A percentile compares a stretch with the other conserved stretches of the same genome.
Conservation (phyloP, 2,113 vertebrate species). For the Puma concolor region DNA sequence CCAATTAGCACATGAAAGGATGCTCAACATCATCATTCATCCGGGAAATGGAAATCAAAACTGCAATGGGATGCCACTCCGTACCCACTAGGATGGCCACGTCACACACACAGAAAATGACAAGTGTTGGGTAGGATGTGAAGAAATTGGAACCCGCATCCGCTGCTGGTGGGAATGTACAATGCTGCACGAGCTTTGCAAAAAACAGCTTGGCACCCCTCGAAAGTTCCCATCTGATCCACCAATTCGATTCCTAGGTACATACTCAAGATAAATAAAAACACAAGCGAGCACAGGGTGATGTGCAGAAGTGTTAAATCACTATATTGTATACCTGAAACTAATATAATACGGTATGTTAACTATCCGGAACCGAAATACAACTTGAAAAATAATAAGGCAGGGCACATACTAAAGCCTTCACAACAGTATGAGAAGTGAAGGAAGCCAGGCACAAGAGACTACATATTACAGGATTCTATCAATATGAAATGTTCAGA, state of each 20-base stretch:
- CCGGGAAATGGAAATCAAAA: slow-evolving; percentile 16
- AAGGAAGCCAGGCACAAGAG: not conserved
- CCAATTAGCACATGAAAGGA: slow-evolving; percentile 35
- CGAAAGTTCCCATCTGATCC: not conserved
- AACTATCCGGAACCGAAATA: not conserved
- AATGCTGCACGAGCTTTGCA: not conserved
- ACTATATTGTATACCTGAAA: not conserved
- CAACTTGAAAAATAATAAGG: not conserved
- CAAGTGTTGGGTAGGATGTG: not conserved
- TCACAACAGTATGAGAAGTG: not conserved
- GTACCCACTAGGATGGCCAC: not conserved
- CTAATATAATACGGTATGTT: not conserved
- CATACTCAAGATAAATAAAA: not conserved
- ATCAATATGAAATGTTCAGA: not conserved
- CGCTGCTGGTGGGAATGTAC: not conserved
- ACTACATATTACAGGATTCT: not conserved
- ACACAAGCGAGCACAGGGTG: not conserved
- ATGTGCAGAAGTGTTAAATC: not conserved
- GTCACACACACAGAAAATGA: not conserved
- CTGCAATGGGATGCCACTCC: not conserved
- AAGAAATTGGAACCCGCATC: not conserved
- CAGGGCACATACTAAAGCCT: not conserved
- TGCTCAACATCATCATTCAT: not conserved
- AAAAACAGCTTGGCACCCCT: not conserved
- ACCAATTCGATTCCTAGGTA: not conserved